A percentile compares a stretch with the other conserved stretches of the same genome.
Conservation (phyloP, 2,888 invertebrate genomes). For the Thyatira batis region DNA sequence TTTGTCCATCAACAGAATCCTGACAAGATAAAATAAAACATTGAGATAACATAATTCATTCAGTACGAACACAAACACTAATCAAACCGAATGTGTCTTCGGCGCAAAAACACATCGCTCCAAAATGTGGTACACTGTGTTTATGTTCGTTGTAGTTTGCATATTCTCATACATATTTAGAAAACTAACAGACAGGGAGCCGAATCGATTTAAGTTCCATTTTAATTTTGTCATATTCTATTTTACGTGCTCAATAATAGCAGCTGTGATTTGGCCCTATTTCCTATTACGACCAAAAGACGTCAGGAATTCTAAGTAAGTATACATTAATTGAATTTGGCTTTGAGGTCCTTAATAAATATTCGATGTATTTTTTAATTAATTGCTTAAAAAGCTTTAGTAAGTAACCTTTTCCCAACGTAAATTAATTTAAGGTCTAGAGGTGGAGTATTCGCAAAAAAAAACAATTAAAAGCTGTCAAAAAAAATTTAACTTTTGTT, state of each 20-base stretch:
- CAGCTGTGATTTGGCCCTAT: constrained; percentile 53
- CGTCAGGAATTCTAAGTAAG: constrained; percentile 71
- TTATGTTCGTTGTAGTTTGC: constrained; percentile 40
- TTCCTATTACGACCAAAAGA: constrained; percentile 57
- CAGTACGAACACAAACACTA: constrained; percentile 36
- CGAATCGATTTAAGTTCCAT: constrained; percentile 54
- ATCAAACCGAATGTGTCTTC: constrained; percentile 34
- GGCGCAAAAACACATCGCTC: constrained; percentile 13
- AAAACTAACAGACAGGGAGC: constrained; percentile 48
- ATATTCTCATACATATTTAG: constrained; percentile 45
- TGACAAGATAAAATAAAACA: constrained; percentile 22
- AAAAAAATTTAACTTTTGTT: too few species aligned
- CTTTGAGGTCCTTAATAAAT: background rate
- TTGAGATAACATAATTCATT: constrained; percentile 23
- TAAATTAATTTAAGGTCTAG: background rate
- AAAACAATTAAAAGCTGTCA: too few species aligned
- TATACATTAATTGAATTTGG: constrained; percentile 19
- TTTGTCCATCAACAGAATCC: constrained; percentile 19
- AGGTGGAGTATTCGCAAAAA: background rate
- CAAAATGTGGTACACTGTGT: constrained; percentile 56
- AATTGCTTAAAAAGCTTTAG: background rate
- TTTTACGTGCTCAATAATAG: constrained; percentile 33
- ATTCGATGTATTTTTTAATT: background rate
- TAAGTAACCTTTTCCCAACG: background rate
- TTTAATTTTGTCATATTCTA: constrained; percentile 52